Percentiles rank a stretch among this genome's conserved stretches.
These are phyloP conservation scores for Myotis vivesi DNA, from an alignment of 2,797 vertebrate genomes.

Conservation along the genomic window DNA sequence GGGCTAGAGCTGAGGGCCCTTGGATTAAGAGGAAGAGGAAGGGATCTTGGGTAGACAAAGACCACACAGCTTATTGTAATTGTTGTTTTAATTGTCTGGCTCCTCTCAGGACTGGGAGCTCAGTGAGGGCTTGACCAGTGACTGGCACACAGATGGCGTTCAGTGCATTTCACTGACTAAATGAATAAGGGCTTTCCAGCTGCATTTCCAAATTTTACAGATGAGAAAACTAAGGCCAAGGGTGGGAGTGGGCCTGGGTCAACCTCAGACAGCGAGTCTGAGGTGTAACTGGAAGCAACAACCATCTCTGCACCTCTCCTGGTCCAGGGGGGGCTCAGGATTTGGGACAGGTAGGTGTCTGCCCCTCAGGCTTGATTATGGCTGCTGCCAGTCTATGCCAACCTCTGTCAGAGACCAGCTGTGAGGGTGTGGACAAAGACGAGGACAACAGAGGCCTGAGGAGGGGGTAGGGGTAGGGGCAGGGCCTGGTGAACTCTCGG, in stretches of 20 bases:
- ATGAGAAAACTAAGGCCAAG: constrained; percentile 52
- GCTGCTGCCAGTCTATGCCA: not conserved
- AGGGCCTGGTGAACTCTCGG: not conserved
- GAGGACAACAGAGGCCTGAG: not conserved
- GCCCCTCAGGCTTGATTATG: not conserved
- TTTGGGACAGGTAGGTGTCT: not conserved
- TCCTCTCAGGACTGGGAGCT: constrained; percentile 19
- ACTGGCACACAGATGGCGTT: not conserved
- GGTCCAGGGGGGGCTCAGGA: not conserved
- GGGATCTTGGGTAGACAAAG: not conserved
- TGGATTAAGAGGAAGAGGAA: not conserved
- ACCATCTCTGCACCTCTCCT: not conserved
- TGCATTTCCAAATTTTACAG: constrained; percentile 28
- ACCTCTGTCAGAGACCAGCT: constrained; percentile 33
- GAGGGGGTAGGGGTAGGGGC: not conserved
- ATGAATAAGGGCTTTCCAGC: constrained; percentile 27
- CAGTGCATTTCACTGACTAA: not conserved
- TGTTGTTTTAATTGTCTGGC: constrained; percentile 68
- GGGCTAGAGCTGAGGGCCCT: not conserved
- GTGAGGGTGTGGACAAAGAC: not conserved
- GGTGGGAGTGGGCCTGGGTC: not conserved
- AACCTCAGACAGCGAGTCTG: not conserved
- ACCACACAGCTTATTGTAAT: constrained; percentile 17
- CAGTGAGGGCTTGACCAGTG: constrained; percentile 1
- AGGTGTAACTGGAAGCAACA: not conserved